phyloP scores from a whole-genome alignment of 2,888 invertebrate species.

The Agriopis leucophaearia region DNA sequence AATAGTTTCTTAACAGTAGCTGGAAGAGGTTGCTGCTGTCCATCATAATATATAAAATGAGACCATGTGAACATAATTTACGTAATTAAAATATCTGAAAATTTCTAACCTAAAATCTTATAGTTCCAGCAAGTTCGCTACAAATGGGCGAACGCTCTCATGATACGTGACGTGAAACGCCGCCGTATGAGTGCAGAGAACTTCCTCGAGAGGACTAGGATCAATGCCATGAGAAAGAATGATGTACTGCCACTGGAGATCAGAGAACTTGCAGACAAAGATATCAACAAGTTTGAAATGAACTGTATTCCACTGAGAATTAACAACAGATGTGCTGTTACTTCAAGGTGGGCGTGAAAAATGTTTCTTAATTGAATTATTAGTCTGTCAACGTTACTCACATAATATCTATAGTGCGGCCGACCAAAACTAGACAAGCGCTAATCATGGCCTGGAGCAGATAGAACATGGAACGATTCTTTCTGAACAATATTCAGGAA shows the following conservation, averaged over 20 bases:
- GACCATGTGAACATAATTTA: not conserved
- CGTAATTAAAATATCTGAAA: not conserved
- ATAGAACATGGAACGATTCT: too few relatives aligned
- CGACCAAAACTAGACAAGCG: not conserved
- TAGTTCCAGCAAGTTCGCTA: conserved; percentile 91
- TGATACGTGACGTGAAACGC: conserved; percentile 95
- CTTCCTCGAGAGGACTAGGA: conserved; percentile 91
- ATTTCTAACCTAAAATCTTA: conserved; percentile 42
- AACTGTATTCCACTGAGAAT: conserved; percentile 89
- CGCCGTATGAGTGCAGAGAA: conserved; percentile 91
- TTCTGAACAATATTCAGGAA: too few relatives aligned
- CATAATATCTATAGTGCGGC: not conserved
- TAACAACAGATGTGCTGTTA: conserved; percentile 93
- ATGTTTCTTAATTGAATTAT: not conserved
- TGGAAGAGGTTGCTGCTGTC: not conserved
- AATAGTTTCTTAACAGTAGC: not conserved
- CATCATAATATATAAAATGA: not conserved
- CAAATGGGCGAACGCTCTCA: conserved; percentile 93
- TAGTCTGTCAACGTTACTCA: not conserved
- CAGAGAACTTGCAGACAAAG: conserved; percentile 91
- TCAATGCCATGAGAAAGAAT: conserved; percentile 94
- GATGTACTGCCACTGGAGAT: conserved; percentile 93
- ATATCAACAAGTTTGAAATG: conserved; percentile 92
- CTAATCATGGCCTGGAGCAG: too few relatives aligned
- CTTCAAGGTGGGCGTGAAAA: conserved; percentile 87